These are phyloP conservation scores for Pocillopora damicornis DNA, from an alignment of 64 coral and sea anemone genomes.

Conservation along the genomic window DNA sequence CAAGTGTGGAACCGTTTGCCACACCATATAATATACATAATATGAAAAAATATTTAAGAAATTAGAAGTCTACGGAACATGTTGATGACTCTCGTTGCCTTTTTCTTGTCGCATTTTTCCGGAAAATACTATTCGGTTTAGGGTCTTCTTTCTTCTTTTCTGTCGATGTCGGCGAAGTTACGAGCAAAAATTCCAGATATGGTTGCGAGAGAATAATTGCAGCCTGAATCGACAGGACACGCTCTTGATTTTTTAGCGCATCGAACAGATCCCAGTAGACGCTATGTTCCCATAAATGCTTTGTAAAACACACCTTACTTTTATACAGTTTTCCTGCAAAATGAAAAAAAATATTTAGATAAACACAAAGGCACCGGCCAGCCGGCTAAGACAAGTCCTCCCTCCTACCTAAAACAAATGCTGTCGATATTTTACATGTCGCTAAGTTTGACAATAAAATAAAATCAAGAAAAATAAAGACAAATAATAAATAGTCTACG, in stretches of 20 bases:
- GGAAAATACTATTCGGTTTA: constrained; percentile 45
- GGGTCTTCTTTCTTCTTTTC: constrained; percentile 97
- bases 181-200: constrained; percentile 94
- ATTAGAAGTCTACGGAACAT: constrained; percentile 82
- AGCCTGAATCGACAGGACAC: constrained; percentile 97
- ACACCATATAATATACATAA: constrained; percentile 26
- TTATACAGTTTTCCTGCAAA: constrained; percentile 94
- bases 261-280: constrained; percentile 99
- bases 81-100: constrained; percentile 42
- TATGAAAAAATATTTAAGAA: constrained; percentile 49
- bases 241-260: constrained; percentile 96
- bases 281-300: constrained; percentile 99
- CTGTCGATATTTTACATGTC: constrained; percentile 11
- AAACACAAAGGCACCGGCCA: constrained; percentile 10
- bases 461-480: constrained; percentile 35
- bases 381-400: constrained; percentile 25
- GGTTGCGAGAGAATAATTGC: constrained; percentile 98
- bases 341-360: neutral
- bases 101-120: constrained; percentile 70
- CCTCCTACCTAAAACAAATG: neutral
- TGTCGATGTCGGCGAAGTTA: constrained; percentile 83
- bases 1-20: constrained; percentile 11
- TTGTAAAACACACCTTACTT: constrained; percentile 99
- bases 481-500: neutral
- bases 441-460: constrained; percentile 20